Conservation (phyloP, 2,888 invertebrate genomes). For the Caenorhabditis panamensis region DNA sequence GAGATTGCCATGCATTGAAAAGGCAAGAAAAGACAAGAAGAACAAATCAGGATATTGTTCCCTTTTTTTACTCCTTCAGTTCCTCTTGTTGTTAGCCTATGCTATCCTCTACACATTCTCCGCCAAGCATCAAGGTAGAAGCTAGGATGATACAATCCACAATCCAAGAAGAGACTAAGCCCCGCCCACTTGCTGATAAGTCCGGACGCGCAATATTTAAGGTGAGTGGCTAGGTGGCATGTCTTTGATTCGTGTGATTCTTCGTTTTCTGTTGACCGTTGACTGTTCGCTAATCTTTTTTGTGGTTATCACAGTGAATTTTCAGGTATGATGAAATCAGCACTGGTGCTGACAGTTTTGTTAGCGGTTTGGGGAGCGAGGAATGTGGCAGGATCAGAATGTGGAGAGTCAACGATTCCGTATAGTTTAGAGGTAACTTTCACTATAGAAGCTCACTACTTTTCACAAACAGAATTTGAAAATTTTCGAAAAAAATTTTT, state of each 20-base stretch:
- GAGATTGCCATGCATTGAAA: too few species aligned
- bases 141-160: slow-evolving; percentile 44
- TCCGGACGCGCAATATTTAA: slow-evolving; percentile 28
- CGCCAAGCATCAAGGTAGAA: slow-evolving; percentile 38
- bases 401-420: slow-evolving; percentile 73
- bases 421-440: slow-evolving; percentile 71
- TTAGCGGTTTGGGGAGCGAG: not conserved
- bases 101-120: not conserved
- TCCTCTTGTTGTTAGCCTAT: too few species aligned
- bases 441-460: not conserved
- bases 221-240: not conserved
- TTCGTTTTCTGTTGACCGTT: not conserved
- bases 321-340: slow-evolving; percentile 23
- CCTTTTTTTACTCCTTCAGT: not conserved
- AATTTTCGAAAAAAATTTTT: too few species aligned
- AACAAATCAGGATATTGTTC: slow-evolving; percentile 20
- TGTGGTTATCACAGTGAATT: too few species aligned
- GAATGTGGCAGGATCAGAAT: slow-evolving; percentile 36
- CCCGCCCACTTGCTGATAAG: slow-evolving; percentile 26
- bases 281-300: slow-evolving; percentile 1
- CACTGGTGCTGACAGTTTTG: slow-evolving; percentile 3
- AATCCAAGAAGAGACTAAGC: not conserved
- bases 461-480: too few species aligned
- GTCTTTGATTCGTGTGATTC: not conserved
- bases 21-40: too few species aligned